phyloP scores from a whole-genome alignment of 2,888 invertebrate genomes.

The Prosopocoilus inquinatus region DNA sequence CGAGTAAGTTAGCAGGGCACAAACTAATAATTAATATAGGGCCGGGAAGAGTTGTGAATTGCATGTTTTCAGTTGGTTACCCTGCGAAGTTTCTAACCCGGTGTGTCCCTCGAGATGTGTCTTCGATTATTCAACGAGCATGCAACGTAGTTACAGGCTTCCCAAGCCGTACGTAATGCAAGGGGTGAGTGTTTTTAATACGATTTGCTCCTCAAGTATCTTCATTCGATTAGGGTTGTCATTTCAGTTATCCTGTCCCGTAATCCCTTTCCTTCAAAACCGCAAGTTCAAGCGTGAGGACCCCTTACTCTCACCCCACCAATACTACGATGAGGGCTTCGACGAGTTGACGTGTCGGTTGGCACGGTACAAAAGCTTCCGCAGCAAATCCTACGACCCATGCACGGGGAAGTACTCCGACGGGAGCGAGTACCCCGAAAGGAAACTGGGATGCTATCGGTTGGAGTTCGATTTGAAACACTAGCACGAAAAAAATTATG shows the following conservation, averaged over 20 bases:
- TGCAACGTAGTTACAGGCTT: slow-evolving; percentile 56
- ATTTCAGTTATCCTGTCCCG: slow-evolving; percentile 38
- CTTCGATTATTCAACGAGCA: slow-evolving; percentile 53
- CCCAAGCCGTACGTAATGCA: slow-evolving; percentile 52
- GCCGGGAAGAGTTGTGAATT: not conserved
- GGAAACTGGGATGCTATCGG: slow-evolving; percentile 19
- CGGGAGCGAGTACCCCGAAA: slow-evolving; percentile 27
- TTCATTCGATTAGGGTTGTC: slow-evolving; percentile 1
- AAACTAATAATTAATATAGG: not conserved
- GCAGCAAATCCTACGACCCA: slow-evolving; percentile 34
- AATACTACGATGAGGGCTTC: slow-evolving; percentile 40
- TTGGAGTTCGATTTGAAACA: slow-evolving; percentile 6
- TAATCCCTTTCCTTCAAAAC: slow-evolving; percentile 35
- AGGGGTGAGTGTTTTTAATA: slow-evolving; percentile 46
- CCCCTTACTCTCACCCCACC: slow-evolving; percentile 22
- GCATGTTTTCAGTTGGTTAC: slow-evolving; percentile 23
- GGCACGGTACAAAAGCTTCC: slow-evolving; percentile 29
- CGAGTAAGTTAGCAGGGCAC: slow-evolving; percentile 24
- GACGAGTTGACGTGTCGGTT: slow-evolving; percentile 26
- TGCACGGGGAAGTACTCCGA: slow-evolving; percentile 34
- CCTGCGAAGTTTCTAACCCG: slow-evolving; percentile 21
- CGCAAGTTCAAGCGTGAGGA: slow-evolving; percentile 30
- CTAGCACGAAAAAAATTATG: slow-evolving; percentile 34
- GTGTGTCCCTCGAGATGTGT: slow-evolving; percentile 24
- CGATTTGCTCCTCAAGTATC: not conserved